Conservation (phyloP, 1,140 invertebrate genomes). For the Zaprionus ghesquierei region DNA sequence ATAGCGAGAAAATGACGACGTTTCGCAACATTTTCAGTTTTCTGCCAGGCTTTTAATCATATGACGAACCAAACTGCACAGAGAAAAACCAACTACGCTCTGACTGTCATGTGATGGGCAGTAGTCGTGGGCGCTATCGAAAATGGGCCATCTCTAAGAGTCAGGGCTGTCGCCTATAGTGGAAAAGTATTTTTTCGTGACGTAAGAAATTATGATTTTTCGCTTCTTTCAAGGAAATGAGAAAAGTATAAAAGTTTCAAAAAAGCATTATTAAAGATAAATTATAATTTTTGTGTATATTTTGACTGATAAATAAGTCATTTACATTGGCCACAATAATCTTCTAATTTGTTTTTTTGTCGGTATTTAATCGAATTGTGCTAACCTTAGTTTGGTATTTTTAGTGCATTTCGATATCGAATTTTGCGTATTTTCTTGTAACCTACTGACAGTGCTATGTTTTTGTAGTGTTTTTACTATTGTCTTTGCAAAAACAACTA, state of each 20-base stretch:
- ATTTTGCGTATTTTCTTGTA: conserved; percentile 14
- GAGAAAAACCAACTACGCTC: conserved; percentile 65
- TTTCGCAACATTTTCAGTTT: conserved; percentile 76
- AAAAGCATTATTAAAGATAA: too few species aligned
- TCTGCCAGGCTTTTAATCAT: conserved; percentile 77
- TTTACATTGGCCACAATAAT: neutral
- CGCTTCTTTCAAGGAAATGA: neutral
- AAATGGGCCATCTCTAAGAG: neutral
- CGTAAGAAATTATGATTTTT: conserved; percentile 11
- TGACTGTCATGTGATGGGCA: conserved; percentile 69
- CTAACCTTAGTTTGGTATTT: neutral
- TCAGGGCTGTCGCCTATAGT: neutral
- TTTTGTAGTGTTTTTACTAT: conserved; percentile 35
- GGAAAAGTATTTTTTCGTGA: neutral
- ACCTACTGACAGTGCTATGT: conserved; percentile 2
- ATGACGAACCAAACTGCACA: conserved; percentile 77
- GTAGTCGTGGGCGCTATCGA: conserved; percentile 39
- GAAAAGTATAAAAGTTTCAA: neutral
- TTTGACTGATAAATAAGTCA: neutral
- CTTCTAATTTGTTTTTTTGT: neutral
- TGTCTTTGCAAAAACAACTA: conserved; percentile 40
- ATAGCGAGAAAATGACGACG: conserved; percentile 70
- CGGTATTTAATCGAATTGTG: neutral
- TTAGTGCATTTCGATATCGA: neutral
- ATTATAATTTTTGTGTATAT: too few species aligned